A percentile compares a stretch with the other conserved stretches of the same genome.
These are phyloP conservation scores for Norana najaformis DNA, from an alignment of 2,888 invertebrate genomes.

Conservation along the genomic window DNA sequence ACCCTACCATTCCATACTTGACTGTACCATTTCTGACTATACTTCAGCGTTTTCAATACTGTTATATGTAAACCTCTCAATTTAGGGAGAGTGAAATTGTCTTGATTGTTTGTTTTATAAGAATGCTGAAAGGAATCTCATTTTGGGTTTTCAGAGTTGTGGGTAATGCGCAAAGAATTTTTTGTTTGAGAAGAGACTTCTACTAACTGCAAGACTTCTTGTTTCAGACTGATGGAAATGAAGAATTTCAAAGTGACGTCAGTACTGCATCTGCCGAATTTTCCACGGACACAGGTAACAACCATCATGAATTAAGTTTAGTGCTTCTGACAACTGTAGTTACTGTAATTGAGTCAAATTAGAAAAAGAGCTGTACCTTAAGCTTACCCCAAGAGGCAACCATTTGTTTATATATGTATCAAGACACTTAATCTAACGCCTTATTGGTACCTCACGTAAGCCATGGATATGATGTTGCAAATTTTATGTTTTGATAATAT, in stretches of 20 bases:
- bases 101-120: neutral
- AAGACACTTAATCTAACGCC: too few relatives aligned
- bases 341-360: neutral
- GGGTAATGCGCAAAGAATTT: neutral
- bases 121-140: too few relatives aligned
- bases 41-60: too few relatives aligned
- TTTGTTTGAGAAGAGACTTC: neutral
- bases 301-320: neutral
- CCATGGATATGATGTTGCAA: too few relatives aligned
- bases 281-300: neutral
- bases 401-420: too few relatives aligned
- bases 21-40: too few relatives aligned
- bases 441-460: too few relatives aligned
- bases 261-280: neutral
- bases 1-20: too few relatives aligned
- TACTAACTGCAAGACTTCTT: neutral
- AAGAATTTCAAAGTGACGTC: neutral
- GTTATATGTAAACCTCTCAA: neutral
- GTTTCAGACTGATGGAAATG: slow-evolving; percentile 13
- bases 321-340: too few relatives aligned
- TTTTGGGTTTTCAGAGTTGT: neutral
- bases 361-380: neutral
- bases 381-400: neutral
- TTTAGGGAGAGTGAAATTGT: neutral
- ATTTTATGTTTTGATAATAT: too few relatives aligned